phyloP scores from a whole-genome alignment of 1,140 invertebrate species.

The Drosophila tristis region DNA sequence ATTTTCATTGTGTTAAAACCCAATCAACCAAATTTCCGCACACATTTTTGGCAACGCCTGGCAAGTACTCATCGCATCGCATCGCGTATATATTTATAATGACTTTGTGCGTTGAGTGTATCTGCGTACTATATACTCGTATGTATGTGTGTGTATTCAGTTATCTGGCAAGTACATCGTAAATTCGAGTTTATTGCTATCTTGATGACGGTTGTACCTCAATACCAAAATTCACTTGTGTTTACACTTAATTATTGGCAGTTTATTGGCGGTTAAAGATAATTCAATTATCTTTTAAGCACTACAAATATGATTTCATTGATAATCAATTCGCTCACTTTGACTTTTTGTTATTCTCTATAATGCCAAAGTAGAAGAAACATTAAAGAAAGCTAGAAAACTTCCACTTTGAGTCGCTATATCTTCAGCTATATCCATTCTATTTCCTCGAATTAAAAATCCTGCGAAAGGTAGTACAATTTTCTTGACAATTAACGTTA shows the following conservation, averaged over 20 bases:
- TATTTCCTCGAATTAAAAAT: too few relatives aligned
- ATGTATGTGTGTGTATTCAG: not conserved
- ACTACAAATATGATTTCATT: not conserved
- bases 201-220: not conserved
- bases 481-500: too few relatives aligned
- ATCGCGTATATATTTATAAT: conserved; percentile 23
- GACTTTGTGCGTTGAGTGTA: conserved; percentile 40
- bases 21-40: conserved; percentile 72
- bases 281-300: conserved; percentile 23
- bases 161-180: conserved; percentile 3
- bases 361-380: too few relatives aligned
- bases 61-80: conserved; percentile 5
- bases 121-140: too few relatives aligned
- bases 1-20: conserved; percentile 83
- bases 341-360: too few relatives aligned
- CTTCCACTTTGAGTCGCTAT: too few relatives aligned
- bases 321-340: not conserved
- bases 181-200: conserved; percentile 19
- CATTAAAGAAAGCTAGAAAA: too few relatives aligned
- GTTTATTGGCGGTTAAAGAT: not conserved
- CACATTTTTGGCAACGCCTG: conserved; percentile 49
- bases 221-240: conserved; percentile 1
- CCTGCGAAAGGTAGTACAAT: too few relatives aligned
- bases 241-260: not conserved
- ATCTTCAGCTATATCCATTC: too few relatives aligned